Conservation (phyloP, 2,113 vertebrate species). For the Calyptomena viridis region DNA sequence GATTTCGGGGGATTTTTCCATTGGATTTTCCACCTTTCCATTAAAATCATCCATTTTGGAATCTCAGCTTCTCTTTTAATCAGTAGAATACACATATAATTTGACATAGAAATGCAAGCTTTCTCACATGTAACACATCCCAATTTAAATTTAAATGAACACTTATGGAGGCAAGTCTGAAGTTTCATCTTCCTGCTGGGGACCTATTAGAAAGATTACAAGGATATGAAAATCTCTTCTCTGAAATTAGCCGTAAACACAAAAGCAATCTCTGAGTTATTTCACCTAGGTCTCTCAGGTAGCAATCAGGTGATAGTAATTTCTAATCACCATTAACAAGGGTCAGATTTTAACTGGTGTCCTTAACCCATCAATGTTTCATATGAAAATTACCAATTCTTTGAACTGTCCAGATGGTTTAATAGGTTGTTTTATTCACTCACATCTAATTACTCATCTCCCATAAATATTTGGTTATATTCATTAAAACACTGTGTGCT, state of each 20-base stretch:
- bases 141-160: slow-evolving; percentile 12
- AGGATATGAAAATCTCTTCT: neutral
- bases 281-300: neutral
- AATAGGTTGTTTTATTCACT: neutral
- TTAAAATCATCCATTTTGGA: neutral
- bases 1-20: neutral
- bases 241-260: neutral
- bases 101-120: neutral
- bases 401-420: slow-evolving; percentile 37
- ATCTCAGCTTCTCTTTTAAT: neutral
- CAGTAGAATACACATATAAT: neutral
- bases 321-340: neutral
- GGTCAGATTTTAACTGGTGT: slow-evolving; percentile 19
- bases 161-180: neutral
- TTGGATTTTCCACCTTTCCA: neutral
- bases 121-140: neutral
- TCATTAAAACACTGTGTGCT: neutral
- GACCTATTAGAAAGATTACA: neutral
- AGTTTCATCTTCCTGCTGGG: neutral
- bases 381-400: slow-evolving; percentile 3
- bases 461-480: slow-evolving; percentile 35
- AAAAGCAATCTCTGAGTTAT: neutral
- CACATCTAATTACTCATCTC: slow-evolving; percentile 35
- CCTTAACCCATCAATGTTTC: neutral
- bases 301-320: neutral